Evolutionary conservation across 1,140 invertebrate species (phyloP).

Genomic region (Sycophaga agraensis): DNA sequence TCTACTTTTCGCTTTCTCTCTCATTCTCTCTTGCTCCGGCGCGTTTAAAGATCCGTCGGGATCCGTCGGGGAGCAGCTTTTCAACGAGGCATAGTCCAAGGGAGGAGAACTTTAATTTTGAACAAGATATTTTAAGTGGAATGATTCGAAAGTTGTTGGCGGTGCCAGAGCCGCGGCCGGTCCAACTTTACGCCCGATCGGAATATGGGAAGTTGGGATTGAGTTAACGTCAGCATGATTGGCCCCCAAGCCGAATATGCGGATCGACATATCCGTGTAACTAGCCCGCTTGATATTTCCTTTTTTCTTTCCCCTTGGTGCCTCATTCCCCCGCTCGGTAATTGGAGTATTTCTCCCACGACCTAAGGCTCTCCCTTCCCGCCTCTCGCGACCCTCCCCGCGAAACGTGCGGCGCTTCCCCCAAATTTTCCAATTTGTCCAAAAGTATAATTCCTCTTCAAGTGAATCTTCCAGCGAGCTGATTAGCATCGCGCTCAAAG

Average conservation of each 20-base stretch:
- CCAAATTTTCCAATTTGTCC: too few relatives aligned
- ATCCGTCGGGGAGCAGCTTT: background rate
- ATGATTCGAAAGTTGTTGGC: constrained; percentile 19
- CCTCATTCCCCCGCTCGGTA: background rate
- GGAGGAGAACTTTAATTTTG: constrained; percentile 22
- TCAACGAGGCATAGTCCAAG: background rate
- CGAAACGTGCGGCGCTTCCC: too few relatives aligned
- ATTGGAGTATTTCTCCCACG: constrained; percentile 3
- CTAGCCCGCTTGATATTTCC: background rate
- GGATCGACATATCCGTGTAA: background rate
- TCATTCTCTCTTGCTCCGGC: background rate
- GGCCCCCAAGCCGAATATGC: background rate
- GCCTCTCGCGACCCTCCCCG: too few relatives aligned
- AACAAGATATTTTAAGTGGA: constrained; percentile 28
- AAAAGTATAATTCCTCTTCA: too few relatives aligned
- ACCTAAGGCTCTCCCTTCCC: too few relatives aligned
- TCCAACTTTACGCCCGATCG: constrained; percentile 6
- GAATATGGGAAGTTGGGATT: constrained; percentile 24
- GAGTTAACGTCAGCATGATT: constrained; percentile 19
- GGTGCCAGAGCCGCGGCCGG: background rate
- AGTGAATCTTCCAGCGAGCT: too few relatives aligned
- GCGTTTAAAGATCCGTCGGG: background rate
- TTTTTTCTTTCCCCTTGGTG: too few relatives aligned
- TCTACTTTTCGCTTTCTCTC: background rate
- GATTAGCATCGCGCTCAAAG: too few relatives aligned